Evolutionary conservation across 2,113 vertebrate species (phyloP).

Genomic region (Silurus meridionalis): DNA sequence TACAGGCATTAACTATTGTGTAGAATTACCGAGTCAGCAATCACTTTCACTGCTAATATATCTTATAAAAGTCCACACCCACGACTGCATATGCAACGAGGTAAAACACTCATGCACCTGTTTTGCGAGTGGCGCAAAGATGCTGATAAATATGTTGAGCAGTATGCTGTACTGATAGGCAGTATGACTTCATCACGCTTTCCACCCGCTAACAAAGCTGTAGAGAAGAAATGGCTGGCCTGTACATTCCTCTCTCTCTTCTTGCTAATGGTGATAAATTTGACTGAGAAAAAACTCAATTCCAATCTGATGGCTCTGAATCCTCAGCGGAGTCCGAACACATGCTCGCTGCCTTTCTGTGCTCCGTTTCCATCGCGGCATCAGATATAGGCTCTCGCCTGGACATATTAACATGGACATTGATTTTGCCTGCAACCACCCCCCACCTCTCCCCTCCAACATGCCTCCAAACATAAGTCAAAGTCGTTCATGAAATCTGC

Average conservation of each 20-base stretch:
- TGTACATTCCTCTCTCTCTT: constrained; percentile 47
- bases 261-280: constrained; percentile 70
- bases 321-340: not conserved
- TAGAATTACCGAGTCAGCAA: not conserved
- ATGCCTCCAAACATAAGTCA: constrained; percentile 53
- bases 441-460: constrained; percentile 22
- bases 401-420: constrained; percentile 59
- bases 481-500: constrained; percentile 62
- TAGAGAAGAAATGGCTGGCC: constrained; percentile 7
- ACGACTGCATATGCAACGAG: not conserved
- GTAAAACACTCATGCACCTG: not conserved
- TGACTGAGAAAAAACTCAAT: constrained; percentile 64
- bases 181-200: not conserved
- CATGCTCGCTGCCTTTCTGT: constrained; percentile 4
- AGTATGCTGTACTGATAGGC: not conserved
- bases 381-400: constrained; percentile 44
- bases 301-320: constrained; percentile 41
- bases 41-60: not conserved
- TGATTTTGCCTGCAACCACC: constrained; percentile 46
- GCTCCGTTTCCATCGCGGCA: not conserved
- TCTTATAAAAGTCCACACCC: not conserved
- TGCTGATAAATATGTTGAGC: no score
- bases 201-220: constrained; percentile 21
- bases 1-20: not conserved
- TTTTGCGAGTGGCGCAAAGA: not conserved